Evolutionary conservation across 1,140 invertebrate species (phyloP).

Genomic region (Drosophila lini): DNA sequence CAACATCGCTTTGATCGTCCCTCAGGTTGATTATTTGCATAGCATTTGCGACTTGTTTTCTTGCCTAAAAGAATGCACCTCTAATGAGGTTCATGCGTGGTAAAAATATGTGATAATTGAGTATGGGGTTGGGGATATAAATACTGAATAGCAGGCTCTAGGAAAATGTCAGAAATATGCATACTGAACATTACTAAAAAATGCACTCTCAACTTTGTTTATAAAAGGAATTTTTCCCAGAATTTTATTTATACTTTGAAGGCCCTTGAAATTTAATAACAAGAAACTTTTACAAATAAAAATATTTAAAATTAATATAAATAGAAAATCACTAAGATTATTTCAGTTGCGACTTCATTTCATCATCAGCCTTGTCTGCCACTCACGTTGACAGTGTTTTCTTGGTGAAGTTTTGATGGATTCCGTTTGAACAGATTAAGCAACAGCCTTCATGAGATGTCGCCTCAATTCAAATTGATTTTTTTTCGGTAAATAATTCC

Average conservation of each 20-base stretch:
- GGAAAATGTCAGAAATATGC: background rate
- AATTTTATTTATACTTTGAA: background rate
- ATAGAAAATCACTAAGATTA: background rate
- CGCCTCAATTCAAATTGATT: conserved; percentile 31
- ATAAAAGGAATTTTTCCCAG: too few relatives aligned
- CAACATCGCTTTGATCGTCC: conserved; percentile 65
- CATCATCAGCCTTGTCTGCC: conserved; percentile 11
- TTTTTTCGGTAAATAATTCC: conserved; percentile 27
- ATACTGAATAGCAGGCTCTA: background rate
- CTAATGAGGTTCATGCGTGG: conserved; percentile 28
- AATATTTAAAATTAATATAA: background rate
- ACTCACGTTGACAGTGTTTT: conserved; percentile 30
- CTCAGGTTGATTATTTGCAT: conserved; percentile 67
- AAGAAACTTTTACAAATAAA: background rate
- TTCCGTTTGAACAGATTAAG: conserved; percentile 35
- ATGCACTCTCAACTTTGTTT: background rate
- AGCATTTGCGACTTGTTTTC: conserved; percentile 22
- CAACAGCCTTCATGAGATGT: conserved; percentile 9
- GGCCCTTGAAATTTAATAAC: background rate
- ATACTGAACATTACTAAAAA: background rate
- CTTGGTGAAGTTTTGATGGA: conserved; percentile 37
- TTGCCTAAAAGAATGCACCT: conserved; percentile 1
- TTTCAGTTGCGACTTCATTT: background rate
- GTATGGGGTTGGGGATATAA: background rate
- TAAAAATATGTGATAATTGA: conserved; percentile 37